Evolutionary conservation across 2,113 vertebrate genomes (phyloP).

Genomic region (Crotalus viridis): DNA sequence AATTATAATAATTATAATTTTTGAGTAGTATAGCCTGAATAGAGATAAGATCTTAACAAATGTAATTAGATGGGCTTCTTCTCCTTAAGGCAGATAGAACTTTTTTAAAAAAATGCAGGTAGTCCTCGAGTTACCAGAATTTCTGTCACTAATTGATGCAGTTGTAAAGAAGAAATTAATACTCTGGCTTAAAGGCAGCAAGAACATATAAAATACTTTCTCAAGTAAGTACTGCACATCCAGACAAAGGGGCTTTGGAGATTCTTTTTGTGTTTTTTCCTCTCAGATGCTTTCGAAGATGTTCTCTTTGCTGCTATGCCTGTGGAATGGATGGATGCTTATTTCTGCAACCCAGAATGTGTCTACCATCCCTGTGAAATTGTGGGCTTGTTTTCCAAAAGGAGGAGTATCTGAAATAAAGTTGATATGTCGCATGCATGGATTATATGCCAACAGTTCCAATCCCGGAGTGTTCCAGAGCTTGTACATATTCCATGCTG

Average conservation of each 20-base stretch:
- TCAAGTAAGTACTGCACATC: background rate
- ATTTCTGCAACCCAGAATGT: background rate
- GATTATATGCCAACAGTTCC: constrained; percentile 17
- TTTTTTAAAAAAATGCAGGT: background rate
- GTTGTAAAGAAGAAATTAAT: background rate
- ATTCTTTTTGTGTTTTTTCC: constrained; percentile 13
- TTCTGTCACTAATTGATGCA: background rate
- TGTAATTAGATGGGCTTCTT: background rate
- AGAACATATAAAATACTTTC: background rate
- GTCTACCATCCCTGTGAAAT: constrained; percentile 8
- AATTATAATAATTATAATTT: background rate
- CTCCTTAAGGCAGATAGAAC: background rate
- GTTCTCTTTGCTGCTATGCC: constrained; percentile 9
- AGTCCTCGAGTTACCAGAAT: background rate
- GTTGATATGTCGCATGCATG: constrained; percentile 21
- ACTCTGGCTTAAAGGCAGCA: background rate
- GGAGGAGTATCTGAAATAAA: constrained; percentile 2
- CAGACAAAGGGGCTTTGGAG: constrained; percentile 2
- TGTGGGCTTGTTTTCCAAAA: constrained; percentile 20
- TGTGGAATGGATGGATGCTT: constrained; percentile 10
- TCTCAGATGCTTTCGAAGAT: constrained; percentile 12
- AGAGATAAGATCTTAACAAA: background rate
- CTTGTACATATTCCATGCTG: constrained; percentile 17
- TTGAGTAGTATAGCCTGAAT: background rate
- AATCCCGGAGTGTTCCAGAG: constrained; percentile 1